Evolutionary conservation across 2,797 vertebrate genomes (phyloP).

Genomic region (Neosalanx taihuensis): DNA sequence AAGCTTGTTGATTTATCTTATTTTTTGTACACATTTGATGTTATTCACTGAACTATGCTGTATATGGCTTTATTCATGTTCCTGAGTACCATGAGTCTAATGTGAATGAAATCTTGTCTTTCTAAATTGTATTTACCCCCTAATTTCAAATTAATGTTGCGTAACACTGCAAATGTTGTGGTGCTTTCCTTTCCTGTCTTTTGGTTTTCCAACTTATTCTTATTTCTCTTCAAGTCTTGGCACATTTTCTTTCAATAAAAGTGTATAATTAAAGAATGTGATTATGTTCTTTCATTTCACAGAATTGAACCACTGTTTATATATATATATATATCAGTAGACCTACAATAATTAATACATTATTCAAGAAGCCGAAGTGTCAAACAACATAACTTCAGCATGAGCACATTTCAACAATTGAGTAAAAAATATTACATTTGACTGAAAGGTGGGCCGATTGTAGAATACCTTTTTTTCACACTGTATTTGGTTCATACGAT

Average conservation of each 20-base stretch:
- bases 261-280: slow-evolving; percentile 19
- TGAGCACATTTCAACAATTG: too few species aligned
- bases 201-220: slow-evolving; percentile 45
- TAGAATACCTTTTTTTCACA: too few species aligned
- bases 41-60: slow-evolving; percentile 33
- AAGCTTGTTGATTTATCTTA: slow-evolving; percentile 23
- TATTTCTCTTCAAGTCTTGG: slow-evolving; percentile 60
- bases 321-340: neutral
- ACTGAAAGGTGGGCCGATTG: too few species aligned
- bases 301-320: neutral
- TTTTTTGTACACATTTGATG: slow-evolving; percentile 40
- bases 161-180: slow-evolving; percentile 23
- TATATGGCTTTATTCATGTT: slow-evolving; percentile 40
- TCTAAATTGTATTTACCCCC: slow-evolving; percentile 38
- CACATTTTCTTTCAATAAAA: slow-evolving; percentile 76
- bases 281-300: neutral
- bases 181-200: slow-evolving; percentile 41
- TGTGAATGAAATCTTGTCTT: slow-evolving; percentile 27
- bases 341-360: too few species aligned
- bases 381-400: too few species aligned
- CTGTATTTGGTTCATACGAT: too few species aligned
- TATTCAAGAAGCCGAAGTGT: too few species aligned
- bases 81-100: neutral
- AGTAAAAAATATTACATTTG: neutral
- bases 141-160: slow-evolving; percentile 41